Percentiles rank a stretch among this genome's conserved stretches.
Evolutionary conservation across 2,113 vertebrate species (phyloP).

Genomic region (Chlamydotis undulata): DNA sequence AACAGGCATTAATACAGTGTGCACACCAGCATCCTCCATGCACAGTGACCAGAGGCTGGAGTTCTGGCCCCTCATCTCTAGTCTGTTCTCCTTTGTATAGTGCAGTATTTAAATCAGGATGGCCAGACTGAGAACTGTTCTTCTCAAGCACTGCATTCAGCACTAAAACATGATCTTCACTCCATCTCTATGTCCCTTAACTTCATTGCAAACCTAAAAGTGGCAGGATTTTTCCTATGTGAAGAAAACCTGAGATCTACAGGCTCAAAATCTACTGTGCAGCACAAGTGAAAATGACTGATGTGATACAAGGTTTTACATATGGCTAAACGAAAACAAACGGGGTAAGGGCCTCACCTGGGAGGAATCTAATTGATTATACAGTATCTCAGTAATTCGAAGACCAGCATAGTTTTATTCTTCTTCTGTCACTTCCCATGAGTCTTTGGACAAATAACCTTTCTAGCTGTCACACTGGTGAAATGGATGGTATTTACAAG

Average conservation of each 20-base stretch:
- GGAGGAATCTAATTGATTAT: slow-evolving; percentile 19
- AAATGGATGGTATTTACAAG: slow-evolving; percentile 32
- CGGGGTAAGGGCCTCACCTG: background rate
- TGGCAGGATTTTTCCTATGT: background rate
- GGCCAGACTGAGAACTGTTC: background rate
- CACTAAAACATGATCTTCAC: background rate
- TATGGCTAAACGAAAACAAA: background rate
- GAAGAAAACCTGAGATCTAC: background rate
- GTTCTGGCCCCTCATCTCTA: background rate
- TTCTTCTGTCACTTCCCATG: background rate
- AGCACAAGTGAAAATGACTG: background rate
- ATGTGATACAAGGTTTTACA: background rate
- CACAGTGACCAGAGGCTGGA: background rate
- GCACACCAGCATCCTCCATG: background rate
- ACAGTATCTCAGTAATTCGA: background rate
- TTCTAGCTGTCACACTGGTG: background rate
- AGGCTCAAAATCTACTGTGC: background rate
- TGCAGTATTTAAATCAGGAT: background rate
- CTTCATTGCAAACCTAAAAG: background rate
- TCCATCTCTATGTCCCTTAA: background rate
- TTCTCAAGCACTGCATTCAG: background rate
- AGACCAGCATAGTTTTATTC: slow-evolving; percentile 20
- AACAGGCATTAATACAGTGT: accelerated
- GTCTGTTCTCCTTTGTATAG: background rate
- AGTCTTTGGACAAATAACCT: slow-evolving; percentile 6